Evolutionary conservation across 2,113 vertebrate genomes (phyloP).

Genomic region (Hystrix brachyura): DNA sequence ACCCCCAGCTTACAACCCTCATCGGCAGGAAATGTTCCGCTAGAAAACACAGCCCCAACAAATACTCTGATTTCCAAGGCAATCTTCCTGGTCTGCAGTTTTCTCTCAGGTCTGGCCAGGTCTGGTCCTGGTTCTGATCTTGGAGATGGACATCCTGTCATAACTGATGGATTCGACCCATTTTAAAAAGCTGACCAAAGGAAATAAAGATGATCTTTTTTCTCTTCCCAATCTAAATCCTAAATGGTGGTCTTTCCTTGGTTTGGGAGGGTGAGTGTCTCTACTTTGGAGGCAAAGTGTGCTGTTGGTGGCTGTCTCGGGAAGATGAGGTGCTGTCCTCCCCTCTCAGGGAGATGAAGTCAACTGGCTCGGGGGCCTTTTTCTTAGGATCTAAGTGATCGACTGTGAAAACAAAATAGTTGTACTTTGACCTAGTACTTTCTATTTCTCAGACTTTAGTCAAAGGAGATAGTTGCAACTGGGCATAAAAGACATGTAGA

Average conservation of each 20-base stretch:
- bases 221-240: neutral
- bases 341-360: neutral
- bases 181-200: neutral
- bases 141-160: neutral
- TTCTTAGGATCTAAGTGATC: slow-evolving; percentile 28
- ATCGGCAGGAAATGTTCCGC: neutral
- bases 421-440: slow-evolving; percentile 40
- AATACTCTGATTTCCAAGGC: neutral
- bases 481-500: neutral
- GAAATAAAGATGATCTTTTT: neutral
- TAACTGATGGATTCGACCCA: neutral
- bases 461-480: slow-evolving; percentile 21
- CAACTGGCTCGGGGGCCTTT: neutral
- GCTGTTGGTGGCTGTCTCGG: neutral
- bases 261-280: neutral
- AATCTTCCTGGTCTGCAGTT: neutral
- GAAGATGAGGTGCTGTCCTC: neutral
- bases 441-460: slow-evolving; percentile 39
- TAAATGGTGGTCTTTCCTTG: neutral
- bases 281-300: neutral
- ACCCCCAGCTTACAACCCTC: neutral
- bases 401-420: slow-evolving; percentile 19
- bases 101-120: neutral
- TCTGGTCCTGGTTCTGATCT: neutral
- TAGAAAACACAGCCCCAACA: neutral